Percentiles rank a stretch among this genome's conserved stretches.
Conservation (phyloP, 2,888 invertebrate genomes). For the Philaethria dido region DNA sequence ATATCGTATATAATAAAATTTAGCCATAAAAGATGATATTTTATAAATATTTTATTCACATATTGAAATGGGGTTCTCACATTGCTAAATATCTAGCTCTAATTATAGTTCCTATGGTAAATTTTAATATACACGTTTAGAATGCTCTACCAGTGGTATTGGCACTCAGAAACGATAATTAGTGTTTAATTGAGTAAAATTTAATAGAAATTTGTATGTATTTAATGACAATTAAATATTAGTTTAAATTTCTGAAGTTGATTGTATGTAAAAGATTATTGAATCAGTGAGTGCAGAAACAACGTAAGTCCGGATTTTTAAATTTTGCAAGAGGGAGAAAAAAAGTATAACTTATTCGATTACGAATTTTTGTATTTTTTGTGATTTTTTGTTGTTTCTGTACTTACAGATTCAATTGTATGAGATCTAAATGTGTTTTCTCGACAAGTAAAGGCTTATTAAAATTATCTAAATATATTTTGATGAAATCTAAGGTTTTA, state of each 20-base stretch:
- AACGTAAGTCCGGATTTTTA: too few species aligned
- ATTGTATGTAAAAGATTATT: too few species aligned
- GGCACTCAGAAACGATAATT: neutral
- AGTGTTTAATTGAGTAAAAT: slow-evolving; percentile 1
- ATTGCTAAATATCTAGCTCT: slow-evolving; percentile 26
- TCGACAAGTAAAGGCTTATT: too few species aligned
- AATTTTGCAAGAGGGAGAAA: too few species aligned
- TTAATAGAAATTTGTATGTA: neutral
- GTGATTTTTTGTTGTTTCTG: too few species aligned
- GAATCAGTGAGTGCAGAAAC: too few species aligned
- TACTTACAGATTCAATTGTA: too few species aligned
- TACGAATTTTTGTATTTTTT: too few species aligned
- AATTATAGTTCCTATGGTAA: slow-evolving; percentile 34
- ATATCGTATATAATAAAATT: neutral
- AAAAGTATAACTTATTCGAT: too few species aligned
- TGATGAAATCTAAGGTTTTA: too few species aligned
- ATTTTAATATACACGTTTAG: slow-evolving; percentile 9
- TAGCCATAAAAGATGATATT: neutral
- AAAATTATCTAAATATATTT: too few species aligned
- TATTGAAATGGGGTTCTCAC: slow-evolving; percentile 8
- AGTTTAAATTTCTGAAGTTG: neutral
- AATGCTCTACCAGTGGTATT: slow-evolving; percentile 26
- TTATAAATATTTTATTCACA: neutral
- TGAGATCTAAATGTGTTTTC: too few species aligned
- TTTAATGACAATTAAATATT: neutral